Conservation (phyloP, 2,113 vertebrate species). For the Osmerus mordax region DNA sequence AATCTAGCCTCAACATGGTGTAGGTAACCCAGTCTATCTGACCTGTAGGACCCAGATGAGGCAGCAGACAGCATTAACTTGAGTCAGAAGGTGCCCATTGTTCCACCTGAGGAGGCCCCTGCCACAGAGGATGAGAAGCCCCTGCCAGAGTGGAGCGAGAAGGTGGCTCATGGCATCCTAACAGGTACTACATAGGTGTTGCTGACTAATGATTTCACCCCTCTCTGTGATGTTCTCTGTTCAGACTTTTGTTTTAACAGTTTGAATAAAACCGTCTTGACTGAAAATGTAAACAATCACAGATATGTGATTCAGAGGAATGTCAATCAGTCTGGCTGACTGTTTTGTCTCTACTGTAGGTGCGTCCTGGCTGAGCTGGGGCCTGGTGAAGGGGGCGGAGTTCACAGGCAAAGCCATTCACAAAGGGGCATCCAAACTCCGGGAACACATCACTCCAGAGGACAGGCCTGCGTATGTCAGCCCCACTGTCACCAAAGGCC, state of each 20-base stretch:
- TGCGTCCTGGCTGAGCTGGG: conserved; percentile 97
- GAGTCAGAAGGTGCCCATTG: conserved; percentile 79
- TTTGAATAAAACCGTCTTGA: too few relatives aligned
- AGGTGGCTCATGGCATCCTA: conserved; percentile 90
- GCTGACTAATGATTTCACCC: too few relatives aligned
- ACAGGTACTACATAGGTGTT: conserved; percentile 71
- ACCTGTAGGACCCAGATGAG: conserved; percentile 74
- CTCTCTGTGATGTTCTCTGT: too few relatives aligned
- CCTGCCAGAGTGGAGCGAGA: conserved; percentile 95
- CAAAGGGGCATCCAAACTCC: conserved; percentile 89
- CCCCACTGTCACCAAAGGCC: conserved; percentile 84
- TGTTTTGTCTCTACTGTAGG: conserved; percentile 68
- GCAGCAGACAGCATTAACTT: conserved; percentile 79
- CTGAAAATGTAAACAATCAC: background rate
- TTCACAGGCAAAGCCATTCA: conserved; percentile 94
- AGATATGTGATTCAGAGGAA: conserved; percentile 7
- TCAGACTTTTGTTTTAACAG: too few relatives aligned
- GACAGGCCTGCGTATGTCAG: conserved; percentile 88
- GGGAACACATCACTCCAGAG: conserved; percentile 93
- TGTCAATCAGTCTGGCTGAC: background rate
- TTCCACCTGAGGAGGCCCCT: conserved; percentile 55
- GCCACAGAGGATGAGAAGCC: conserved; percentile 61
- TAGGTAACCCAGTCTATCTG: conserved; percentile 10
- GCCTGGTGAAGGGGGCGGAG: conserved; percentile 92
- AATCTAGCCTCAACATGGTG: background rate